A percentile compares a stretch with the other conserved stretches of the same genome.
phyloP scores from a whole-genome alignment of 1,140 invertebrate genomes.

The Anoplophora glabripennis region DNA sequence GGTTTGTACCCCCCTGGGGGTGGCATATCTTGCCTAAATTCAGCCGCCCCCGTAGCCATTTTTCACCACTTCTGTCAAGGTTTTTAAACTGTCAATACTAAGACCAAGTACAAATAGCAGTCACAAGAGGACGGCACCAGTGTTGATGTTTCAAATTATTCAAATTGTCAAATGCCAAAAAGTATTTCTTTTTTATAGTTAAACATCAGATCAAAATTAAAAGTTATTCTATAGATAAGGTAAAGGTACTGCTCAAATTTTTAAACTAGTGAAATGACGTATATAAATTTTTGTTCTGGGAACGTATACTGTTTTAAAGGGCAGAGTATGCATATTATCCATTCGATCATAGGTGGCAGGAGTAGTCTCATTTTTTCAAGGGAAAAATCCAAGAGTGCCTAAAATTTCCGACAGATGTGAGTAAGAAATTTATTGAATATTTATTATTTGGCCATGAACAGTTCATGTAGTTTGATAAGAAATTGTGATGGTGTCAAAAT shows the following conservation, averaged over 20 bases:
- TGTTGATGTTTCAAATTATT: too few species aligned
- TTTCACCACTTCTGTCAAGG: neutral
- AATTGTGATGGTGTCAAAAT: conserved; percentile 49
- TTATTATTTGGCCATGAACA: conserved; percentile 27
- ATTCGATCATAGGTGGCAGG: too few species aligned
- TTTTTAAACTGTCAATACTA: conserved; percentile 2
- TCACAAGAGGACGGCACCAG: neutral
- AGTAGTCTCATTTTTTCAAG: neutral
- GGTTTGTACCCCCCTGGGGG: conserved; percentile 78
- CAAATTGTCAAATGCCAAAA: too few species aligned
- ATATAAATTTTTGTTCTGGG: too few species aligned
- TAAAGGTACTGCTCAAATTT: too few species aligned
- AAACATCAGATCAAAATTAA: too few species aligned
- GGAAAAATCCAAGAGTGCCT: conserved; percentile 4
- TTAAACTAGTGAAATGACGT: too few species aligned
- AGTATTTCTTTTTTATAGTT: too few species aligned
- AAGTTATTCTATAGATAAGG: too few species aligned
- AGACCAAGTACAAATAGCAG: too few species aligned
- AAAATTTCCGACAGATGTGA: conserved; percentile 29
- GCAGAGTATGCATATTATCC: too few species aligned
- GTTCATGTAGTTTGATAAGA: conserved; percentile 44
- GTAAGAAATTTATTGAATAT: conserved; percentile 22
- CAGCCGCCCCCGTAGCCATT: conserved; percentile 26
- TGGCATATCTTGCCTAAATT: conserved; percentile 76
- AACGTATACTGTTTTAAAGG: too few species aligned